Base-by-base conservation (phyloP, 1,140 invertebrate species). In the Rhysida immarginata region DNA sequence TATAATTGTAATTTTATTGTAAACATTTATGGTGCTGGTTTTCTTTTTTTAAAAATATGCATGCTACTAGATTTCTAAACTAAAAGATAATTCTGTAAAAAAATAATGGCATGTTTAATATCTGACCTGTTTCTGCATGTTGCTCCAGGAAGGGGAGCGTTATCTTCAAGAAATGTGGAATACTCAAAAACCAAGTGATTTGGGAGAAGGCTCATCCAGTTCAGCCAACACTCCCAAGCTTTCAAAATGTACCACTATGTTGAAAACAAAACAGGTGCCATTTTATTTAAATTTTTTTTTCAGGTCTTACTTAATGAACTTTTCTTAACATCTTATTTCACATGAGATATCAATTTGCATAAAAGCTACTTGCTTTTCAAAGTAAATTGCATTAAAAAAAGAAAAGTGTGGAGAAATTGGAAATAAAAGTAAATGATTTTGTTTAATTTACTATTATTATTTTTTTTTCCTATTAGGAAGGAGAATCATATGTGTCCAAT, bases 401-500 rank as follows among this genome's bases (percentile, higher is more conserved):
- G 5, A 35, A 35, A 16, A 16, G 5, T 35, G 5, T 35, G 16
- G 29, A 35, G 5, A 16, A 5, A 35, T 8, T 8, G 16, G 29
- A 35, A 35, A 35, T 35, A 35, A 16, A 35, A 35, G 5, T 8
- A 35, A 35, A 5, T 8, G 16, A 35, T 35, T 35, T 35, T 35
- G 29, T 35, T n/a, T n/a, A n/a, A n/a, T n/a, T n/a, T 5, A 8
- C 16, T 35, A 8, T 16, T 35, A 8, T 35, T 35, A 35, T 35
- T 35, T 35, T 8, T 35, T 8, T 46, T 20, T 52, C 21, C 35
- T 59, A 60, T 21, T 55, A 69, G 67, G 67, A 68, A 56, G 67
- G 62, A 27, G 65, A 64, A 45, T 54, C 49, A 13, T 43, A 65
- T 29, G 55, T 66, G 13, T 65, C 59, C 11, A 53, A 44, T 20